phyloP scores from a whole-genome alignment of 2,113 vertebrate genomes.

The Petromus typicus region DNA sequence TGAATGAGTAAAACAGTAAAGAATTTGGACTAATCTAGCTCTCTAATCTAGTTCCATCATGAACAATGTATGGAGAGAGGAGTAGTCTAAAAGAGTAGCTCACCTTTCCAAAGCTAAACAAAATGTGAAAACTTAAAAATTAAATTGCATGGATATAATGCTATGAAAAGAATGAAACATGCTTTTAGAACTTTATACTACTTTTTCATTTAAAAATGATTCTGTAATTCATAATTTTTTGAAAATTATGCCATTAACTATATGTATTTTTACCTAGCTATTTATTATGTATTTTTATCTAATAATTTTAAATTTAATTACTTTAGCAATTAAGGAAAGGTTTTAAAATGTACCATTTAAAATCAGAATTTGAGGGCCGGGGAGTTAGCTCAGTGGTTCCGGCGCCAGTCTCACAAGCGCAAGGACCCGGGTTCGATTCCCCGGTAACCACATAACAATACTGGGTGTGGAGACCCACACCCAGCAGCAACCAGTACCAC shows the following conservation, averaged over 20 bases:
- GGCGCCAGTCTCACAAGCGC: too few relatives aligned
- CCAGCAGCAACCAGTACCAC: too few relatives aligned
- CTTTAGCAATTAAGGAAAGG: constrained; percentile 22
- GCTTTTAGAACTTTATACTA: constrained; percentile 14
- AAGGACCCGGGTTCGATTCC: too few relatives aligned
- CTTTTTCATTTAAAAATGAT: background rate
- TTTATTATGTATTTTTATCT: constrained; percentile 3
- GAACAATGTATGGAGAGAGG: background rate
- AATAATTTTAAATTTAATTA: constrained; percentile 32
- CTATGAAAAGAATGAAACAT: background rate
- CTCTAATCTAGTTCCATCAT: background rate
- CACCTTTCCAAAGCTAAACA: constrained; percentile 41
- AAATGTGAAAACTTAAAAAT: constrained; percentile 25
- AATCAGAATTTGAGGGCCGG: too few relatives aligned
- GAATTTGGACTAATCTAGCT: background rate
- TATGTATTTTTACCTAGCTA: background rate
- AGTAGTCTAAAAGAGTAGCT: background rate
- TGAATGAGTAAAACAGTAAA: constrained; percentile 2
- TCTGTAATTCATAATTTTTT: background rate
- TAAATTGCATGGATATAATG: background rate
- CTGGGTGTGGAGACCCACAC: too few relatives aligned
- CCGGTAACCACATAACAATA: too few relatives aligned
- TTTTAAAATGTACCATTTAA: constrained; percentile 45
- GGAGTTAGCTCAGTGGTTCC: too few relatives aligned
- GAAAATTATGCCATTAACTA: background rate